Conservation (phyloP, 2,797 vertebrate genomes). For the Karalla daura region DNA sequence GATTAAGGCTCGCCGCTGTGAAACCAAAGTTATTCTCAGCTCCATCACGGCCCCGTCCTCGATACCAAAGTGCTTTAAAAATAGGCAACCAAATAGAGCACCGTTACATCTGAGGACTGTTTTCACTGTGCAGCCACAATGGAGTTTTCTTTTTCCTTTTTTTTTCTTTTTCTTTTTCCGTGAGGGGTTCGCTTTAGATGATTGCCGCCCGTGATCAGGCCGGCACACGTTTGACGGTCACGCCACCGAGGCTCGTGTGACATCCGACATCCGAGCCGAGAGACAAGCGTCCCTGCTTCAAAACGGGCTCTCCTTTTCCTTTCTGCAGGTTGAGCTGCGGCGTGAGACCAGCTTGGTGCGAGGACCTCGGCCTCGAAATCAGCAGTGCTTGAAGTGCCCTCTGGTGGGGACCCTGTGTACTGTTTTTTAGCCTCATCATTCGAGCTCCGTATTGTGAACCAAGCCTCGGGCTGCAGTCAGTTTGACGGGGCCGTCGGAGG, state of each 20-base stretch:
- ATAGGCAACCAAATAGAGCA: constrained; percentile 61
- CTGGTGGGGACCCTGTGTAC: constrained; percentile 24
- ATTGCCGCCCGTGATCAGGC: not conserved
- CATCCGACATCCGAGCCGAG: not conserved
- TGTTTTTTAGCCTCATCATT: not conserved
- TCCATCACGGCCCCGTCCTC: constrained; percentile 65
- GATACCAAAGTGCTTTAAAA: constrained; percentile 66
- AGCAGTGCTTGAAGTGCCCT: constrained; percentile 32
- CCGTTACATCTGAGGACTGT: constrained; percentile 41
- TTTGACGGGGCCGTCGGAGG: too few species aligned
- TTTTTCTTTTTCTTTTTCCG: too few species aligned
- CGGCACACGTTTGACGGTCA: not conserved
- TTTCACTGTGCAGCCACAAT: constrained; percentile 17
- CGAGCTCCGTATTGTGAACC: not conserved
- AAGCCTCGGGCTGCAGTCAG: not conserved
- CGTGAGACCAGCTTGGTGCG: constrained; percentile 10
- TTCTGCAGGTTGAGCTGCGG: constrained; percentile 33
- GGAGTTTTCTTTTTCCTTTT: too few species aligned
- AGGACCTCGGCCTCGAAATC: not conserved
- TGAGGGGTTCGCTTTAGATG: not conserved
- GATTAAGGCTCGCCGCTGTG: constrained; percentile 59
- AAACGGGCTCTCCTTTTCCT: constrained; percentile 5
- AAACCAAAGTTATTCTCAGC: constrained; percentile 74
- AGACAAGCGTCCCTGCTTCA: not conserved
- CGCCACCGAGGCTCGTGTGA: not conserved